A percentile compares a stretch with the other conserved stretches of the same genome.
Conservation (phyloP, 1,140 invertebrate species). For the Heliconius hewitsoni region DNA sequence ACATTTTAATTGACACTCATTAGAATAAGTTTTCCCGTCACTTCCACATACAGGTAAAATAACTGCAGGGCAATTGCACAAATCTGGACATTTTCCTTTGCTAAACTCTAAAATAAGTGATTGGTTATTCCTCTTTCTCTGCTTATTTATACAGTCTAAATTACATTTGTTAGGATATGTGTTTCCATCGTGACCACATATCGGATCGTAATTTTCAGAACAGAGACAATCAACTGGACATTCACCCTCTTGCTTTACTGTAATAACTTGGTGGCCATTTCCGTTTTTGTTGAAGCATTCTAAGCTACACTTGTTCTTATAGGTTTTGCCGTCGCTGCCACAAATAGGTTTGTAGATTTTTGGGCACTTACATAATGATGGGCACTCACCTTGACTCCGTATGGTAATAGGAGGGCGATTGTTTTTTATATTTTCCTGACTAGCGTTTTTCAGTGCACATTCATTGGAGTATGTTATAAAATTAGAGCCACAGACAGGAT, state of each 20-base stretch:
- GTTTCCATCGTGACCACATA: slow-evolving; percentile 43
- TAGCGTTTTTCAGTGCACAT: slow-evolving; percentile 33
- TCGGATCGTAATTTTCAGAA: slow-evolving; percentile 24
- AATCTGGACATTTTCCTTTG: slow-evolving; percentile 38
- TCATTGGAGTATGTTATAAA: slow-evolving; percentile 40
- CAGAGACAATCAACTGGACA: slow-evolving; percentile 33
- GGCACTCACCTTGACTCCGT: slow-evolving; percentile 36
- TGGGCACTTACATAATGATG: slow-evolving; percentile 27
- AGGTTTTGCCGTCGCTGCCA: slow-evolving; percentile 49
- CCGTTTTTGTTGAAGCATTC: slow-evolving; percentile 7
- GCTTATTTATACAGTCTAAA: slow-evolving; percentile 32
- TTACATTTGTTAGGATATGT: slow-evolving; percentile 61
- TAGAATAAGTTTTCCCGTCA: slow-evolving; percentile 39
- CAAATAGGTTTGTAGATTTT: slow-evolving; percentile 33
- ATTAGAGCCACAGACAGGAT: slow-evolving; percentile 45
- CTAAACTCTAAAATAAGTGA: slow-evolving; percentile 15
- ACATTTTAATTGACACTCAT: slow-evolving; percentile 37
- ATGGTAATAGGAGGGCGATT: not conserved
- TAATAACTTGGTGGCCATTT: slow-evolving; percentile 27
- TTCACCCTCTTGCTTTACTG: slow-evolving; percentile 33
- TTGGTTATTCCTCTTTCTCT: slow-evolving; percentile 18
- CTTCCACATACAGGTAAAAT: slow-evolving; percentile 35
- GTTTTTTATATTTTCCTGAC: not conserved
- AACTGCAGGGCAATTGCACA: slow-evolving; percentile 27
- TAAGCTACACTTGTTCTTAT: slow-evolving; percentile 48